Percentiles rank a stretch among this genome's conserved stretches.
These are phyloP conservation scores for Calliphora vicina DNA, from an alignment of 1,140 invertebrate genomes.

Conservation along the genomic window DNA sequence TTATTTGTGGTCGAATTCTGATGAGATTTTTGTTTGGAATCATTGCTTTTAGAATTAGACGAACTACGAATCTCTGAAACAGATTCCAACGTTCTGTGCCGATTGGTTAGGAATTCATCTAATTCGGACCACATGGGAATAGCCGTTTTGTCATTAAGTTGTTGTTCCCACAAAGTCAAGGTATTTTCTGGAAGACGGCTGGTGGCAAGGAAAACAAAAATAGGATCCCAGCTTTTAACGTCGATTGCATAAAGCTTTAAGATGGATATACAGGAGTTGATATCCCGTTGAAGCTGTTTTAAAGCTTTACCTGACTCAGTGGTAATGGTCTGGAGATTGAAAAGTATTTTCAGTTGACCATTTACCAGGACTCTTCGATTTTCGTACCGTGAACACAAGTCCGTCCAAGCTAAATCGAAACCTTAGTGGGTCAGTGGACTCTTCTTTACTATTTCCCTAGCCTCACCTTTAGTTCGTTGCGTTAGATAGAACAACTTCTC, in stretches of 20 bases:
- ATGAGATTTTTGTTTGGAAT: background rate
- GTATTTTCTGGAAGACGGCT: background rate
- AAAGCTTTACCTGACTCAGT: background rate
- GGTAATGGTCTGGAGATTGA: background rate
- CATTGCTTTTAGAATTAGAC: too few species aligned
- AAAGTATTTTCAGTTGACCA: background rate
- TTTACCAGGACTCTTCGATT: background rate
- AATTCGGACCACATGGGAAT: background rate
- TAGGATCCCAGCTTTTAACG: background rate
- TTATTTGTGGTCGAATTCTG: too few species aligned
- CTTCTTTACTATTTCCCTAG: background rate
- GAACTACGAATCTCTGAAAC: background rate
- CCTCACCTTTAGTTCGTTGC: background rate
- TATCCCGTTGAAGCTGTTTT: background rate
- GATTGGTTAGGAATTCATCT: background rate
- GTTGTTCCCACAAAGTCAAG: too few species aligned
- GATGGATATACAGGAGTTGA: background rate
- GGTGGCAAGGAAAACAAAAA: background rate
- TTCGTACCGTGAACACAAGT: background rate
- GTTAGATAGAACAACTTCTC: background rate
- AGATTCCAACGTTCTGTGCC: background rate
- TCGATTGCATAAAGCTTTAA: background rate
- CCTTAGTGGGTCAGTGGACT: background rate
- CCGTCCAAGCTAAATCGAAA: background rate
- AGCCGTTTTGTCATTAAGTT: background rate